Evolutionary conservation across 2,113 vertebrate genomes (phyloP).

Genomic region (Malaclemys terrapin): DNA sequence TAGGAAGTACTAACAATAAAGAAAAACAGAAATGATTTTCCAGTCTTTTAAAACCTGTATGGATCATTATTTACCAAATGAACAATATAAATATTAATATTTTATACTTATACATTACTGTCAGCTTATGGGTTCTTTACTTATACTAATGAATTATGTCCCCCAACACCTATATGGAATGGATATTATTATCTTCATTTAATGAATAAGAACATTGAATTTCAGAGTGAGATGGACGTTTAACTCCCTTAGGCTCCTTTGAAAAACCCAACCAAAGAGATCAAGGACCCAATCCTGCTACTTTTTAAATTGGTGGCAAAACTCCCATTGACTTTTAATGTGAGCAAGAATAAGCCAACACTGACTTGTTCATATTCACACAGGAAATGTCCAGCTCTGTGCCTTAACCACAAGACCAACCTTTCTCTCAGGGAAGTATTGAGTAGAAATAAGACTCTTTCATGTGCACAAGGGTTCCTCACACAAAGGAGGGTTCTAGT

Average conservation of each 20-base stretch:
- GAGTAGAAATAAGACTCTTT: neutral
- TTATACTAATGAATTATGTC: neutral
- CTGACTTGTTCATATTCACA: neutral
- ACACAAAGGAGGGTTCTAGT: neutral
- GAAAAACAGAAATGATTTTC: neutral
- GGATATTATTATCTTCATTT: neutral
- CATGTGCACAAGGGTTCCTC: neutral
- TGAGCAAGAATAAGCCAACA: neutral
- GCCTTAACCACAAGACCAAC: neutral
- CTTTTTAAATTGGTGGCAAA: neutral
- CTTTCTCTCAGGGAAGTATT: neutral
- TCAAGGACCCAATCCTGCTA: neutral
- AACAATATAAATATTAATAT: neutral
- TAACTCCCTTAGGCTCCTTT: neutral
- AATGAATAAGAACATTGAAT: neutral
- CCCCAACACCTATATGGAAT: neutral
- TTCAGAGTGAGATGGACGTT: neutral
- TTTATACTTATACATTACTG: neutral
- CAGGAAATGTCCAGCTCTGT: neutral
- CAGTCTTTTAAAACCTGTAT: neutral
- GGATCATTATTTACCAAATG: neutral
- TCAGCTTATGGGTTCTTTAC: neutral
- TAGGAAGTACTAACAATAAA: neutral
- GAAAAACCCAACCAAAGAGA: neutral
- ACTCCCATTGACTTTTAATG: neutral